A percentile compares a stretch with the other conserved stretches of the same genome.
Conservation (phyloP, 2,888 invertebrate genomes). For the Chymomyza procnemis region DNA sequence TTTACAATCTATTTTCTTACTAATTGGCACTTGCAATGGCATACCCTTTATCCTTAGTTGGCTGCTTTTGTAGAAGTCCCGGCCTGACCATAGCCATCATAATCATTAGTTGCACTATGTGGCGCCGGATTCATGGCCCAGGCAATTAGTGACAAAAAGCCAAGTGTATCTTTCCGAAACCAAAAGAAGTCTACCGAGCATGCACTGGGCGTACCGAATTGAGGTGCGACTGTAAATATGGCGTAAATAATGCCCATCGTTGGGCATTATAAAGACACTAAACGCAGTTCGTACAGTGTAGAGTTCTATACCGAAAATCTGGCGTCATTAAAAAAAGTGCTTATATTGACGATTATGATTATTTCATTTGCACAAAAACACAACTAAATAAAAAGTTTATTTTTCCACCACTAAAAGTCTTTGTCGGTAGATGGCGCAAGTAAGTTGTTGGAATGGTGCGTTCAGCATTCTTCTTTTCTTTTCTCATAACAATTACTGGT, state of each 20-base stretch:
- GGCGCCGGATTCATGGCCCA: conserved; percentile 16
- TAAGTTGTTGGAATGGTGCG: too few relatives aligned
- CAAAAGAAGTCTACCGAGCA: background rate
- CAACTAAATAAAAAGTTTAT: too few relatives aligned
- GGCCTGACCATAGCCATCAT: conserved; percentile 33
- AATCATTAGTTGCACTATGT: conserved; percentile 63
- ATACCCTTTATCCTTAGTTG: conserved; percentile 7
- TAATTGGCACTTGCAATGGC: conserved; percentile 68
- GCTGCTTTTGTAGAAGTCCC: conserved; percentile 26
- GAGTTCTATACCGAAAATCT: background rate
- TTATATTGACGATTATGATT: too few relatives aligned
- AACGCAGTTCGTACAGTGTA: background rate
- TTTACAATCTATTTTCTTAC: conserved; percentile 71
- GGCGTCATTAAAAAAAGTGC: too few relatives aligned
- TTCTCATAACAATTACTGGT: too few relatives aligned
- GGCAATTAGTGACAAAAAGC: conserved; percentile 59
- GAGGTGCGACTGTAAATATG: conserved; percentile 43
- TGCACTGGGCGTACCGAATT: background rate
- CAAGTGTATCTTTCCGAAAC: conserved; percentile 28
- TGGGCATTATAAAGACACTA: background rate
- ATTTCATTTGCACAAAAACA: too few relatives aligned
- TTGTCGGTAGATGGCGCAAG: too few relatives aligned
- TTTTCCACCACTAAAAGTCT: too few relatives aligned
- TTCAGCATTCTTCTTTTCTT: too few relatives aligned
- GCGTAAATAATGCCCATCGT: conserved; percentile 47